Base-by-base conservation (phyloP, 2,888 invertebrate genomes). In the Cataglyphis altisquamis region DNA sequence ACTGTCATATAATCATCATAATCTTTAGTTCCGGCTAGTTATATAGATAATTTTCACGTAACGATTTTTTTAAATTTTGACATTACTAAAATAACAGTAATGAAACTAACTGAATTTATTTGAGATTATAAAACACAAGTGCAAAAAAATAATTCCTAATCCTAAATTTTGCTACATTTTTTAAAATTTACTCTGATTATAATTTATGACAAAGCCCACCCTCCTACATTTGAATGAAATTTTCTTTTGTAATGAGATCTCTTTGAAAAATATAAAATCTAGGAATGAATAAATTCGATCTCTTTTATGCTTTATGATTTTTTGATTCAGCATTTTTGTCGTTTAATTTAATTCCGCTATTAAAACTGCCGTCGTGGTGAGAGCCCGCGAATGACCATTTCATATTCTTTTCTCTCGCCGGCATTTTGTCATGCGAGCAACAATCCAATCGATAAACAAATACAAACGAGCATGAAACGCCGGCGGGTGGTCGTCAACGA, bases 401-500 rank as follows among this genome's bases (percentile, higher is more conserved):
- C 45, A 48, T 70, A 60, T 36, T 70, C 32, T 85, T 73, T 80
- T 67, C 77, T 48, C 83, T 70, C 52, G 18, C 75, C 60, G 41
- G 64, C 83, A 77, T 86, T 86, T 86, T 77, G 45, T 55, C 80
- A 55, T 45, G 67, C 63, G 74, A 48, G 41, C 52, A 78, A 64
- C 73, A 81, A 78, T 83, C 62, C 68, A 75, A 63, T 55, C 83
- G 75, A 83, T 81, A 81, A 81, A 74, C 82, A 81, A 82, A 80
- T 80, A 66, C 72, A 73, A 86, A 72, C 78, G 72, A 78, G 60
- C 57, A 21, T 32, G 68, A 18, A 70, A 60, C 70, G 45, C 78
- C 60, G 25, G 60, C 67, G 78, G 45, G 68, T 83, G 80, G 86
- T 84, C 70, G 85, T 82, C 80, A 82, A 73, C 41, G 60, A 64